Evolutionary conservation across 2,888 invertebrate species (phyloP).

Genomic region (Meghimatium bilineatum): DNA sequence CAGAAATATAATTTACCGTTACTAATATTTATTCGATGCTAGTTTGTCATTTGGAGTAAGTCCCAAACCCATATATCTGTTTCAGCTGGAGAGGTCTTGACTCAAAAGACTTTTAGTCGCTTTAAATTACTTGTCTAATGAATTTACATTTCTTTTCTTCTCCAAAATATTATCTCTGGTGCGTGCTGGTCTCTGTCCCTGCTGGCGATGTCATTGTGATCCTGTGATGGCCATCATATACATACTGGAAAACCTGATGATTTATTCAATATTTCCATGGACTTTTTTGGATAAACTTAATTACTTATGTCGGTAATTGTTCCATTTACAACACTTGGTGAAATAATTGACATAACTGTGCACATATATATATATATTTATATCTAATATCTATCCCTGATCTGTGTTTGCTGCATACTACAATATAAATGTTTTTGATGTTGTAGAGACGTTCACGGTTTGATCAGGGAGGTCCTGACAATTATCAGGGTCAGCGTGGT

Average conservation of each 20-base stretch:
- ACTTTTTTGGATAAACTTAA: not conserved
- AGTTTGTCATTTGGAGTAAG: not conserved
- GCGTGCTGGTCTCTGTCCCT: slow-evolving; percentile 41
- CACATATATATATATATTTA: not conserved
- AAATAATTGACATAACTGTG: slow-evolving; percentile 8
- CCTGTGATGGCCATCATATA: slow-evolving; percentile 33
- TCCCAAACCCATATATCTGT: not conserved
- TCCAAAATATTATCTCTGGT: slow-evolving; percentile 33
- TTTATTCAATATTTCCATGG: not conserved
- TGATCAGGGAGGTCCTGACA: slow-evolving; percentile 55
- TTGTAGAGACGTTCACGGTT: slow-evolving; percentile 56
- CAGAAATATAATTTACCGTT: not conserved
- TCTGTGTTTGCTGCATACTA: not conserved
- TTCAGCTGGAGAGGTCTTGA: slow-evolving; percentile 15
- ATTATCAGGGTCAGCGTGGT: slow-evolving; percentile 51
- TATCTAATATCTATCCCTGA: not conserved
- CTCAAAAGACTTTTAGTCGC: not conserved
- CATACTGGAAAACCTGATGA: slow-evolving; percentile 30
- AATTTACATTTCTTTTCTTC: slow-evolving; percentile 34
- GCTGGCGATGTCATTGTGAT: slow-evolving; percentile 38
- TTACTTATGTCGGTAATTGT: not conserved
- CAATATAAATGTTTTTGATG: not conserved
- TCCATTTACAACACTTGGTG: slow-evolving; percentile 6
- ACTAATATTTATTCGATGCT: not conserved
- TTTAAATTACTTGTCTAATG: slow-evolving; percentile 13